These are phyloP conservation scores for Omphaloscelis lunosa DNA, from an alignment of 2,888 invertebrate genomes.

Conservation along the genomic window DNA sequence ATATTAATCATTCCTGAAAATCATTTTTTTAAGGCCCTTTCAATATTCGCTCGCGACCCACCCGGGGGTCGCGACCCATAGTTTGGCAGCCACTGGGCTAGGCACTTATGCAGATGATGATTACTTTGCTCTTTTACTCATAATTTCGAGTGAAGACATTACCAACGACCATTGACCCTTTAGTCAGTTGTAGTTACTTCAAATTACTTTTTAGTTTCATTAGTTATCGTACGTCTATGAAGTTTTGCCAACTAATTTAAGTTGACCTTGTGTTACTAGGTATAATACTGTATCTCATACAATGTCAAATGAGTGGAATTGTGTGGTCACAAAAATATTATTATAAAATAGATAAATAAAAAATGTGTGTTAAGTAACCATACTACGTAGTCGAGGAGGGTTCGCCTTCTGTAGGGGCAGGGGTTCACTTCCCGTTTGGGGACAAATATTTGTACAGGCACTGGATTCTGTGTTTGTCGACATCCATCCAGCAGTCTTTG, in stretches of 20 bases:
- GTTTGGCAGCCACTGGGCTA: too few relatives aligned
- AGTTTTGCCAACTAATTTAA: too few relatives aligned
- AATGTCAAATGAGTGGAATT: too few relatives aligned
- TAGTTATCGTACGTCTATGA: too few relatives aligned
- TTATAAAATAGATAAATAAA: not conserved
- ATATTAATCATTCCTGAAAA: too few relatives aligned
- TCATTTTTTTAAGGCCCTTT: too few relatives aligned
- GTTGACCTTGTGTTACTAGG: not conserved
- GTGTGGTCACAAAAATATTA: not conserved
- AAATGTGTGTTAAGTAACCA: conserved; percentile 19
- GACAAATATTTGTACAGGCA: conserved; percentile 51
- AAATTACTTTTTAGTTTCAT: too few relatives aligned
- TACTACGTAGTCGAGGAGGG: conserved; percentile 12
- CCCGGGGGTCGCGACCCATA: too few relatives aligned
- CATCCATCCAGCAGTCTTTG: conserved; percentile 24
- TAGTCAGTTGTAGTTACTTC: not conserved
- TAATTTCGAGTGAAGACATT: not conserved
- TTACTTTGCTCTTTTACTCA: not conserved
- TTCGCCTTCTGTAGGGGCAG: conserved; percentile 36
- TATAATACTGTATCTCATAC: too few relatives aligned
- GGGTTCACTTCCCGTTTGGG: conserved; percentile 48
- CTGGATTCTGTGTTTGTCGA: conserved; percentile 40
- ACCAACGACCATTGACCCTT: not conserved
- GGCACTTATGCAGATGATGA: too few relatives aligned
- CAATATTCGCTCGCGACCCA: too few relatives aligned